Evolutionary conservation across 2,113 vertebrate genomes (phyloP), one percentile per base, ranked within the genome.

Genomic region (Clinocottus analis): DNA sequence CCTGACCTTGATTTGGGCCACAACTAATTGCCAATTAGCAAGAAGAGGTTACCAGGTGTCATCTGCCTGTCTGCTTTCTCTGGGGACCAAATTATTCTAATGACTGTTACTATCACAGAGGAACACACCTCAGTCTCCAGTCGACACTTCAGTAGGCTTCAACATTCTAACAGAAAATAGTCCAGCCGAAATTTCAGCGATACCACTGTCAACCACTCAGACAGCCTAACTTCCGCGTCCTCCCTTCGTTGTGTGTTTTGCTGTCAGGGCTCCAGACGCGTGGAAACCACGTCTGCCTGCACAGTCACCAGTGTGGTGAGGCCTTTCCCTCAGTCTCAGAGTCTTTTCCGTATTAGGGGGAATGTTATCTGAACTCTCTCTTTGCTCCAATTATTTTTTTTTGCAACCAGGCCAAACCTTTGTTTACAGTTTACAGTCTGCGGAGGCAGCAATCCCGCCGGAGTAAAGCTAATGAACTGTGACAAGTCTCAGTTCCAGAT

Each of bases 401-500:
- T 47, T 47, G 9, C 69, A 82, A 82, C 37, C 65, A 75, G 80
- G 80, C 81, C 71, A 67, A 77, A 29, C 33, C 62, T n/a, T 58
- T 77, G 86, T 89, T 89, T 85, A 82, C 76, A 63, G 79, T 67
- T 78, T 33, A 23, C 37, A 39, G 60, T 85, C 70, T 65, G 73
- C 21, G 25, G 60, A 77, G 58, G 83, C 33, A n/a, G 37, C 72
- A 86, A 87, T 86, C 80, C 31, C 45, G 6, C 49, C 23, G 0
- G 78, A 88, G 90, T 82, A 81, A 88, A 88, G 87, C 88, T 90
- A 90, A 90, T 75, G 78, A 77, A 76, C 84, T 87, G 73, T 84
- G 82, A 90, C 76, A 47, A 41, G 75, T 84, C 86, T 91, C 82
- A 77, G 71, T 77, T 89, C 84, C 75, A 91, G 90, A 88, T 93